A percentile compares a stretch with the other conserved stretches of the same genome.
Evolutionary conservation across 1,140 invertebrate genomes (phyloP).

Genomic region (Prorops nasuta): DNA sequence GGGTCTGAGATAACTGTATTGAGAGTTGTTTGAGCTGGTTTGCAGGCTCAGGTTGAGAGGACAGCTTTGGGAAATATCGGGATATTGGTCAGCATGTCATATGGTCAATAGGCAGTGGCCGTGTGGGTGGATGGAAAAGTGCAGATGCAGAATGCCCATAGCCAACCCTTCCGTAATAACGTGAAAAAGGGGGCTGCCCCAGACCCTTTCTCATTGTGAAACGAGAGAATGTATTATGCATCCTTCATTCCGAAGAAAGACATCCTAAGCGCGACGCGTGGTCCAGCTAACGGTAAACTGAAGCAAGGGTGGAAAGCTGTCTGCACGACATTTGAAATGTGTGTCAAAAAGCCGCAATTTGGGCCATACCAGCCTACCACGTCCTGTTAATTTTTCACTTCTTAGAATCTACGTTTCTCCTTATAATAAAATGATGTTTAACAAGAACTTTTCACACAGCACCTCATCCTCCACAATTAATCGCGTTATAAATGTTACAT

Average conservation of each 20-base stretch:
- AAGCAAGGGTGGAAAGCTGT: constrained; percentile 12
- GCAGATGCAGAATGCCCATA: constrained; percentile 43
- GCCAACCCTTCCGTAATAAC: constrained; percentile 55
- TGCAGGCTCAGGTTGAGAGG: constrained; percentile 27
- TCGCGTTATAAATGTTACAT: too few relatives aligned
- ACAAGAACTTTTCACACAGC: too few relatives aligned
- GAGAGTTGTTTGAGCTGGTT: too few relatives aligned
- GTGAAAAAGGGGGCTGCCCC: constrained; percentile 39
- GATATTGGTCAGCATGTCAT: constrained; percentile 58
- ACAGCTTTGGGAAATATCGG: constrained; percentile 23
- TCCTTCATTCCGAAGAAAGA: background rate
- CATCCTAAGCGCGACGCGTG: constrained; percentile 12
- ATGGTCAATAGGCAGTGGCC: constrained; percentile 50
- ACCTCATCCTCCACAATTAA: too few relatives aligned
- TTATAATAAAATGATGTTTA: too few relatives aligned
- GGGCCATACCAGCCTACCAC: constrained; percentile 11
- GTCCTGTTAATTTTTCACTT: too few relatives aligned
- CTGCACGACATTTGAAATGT: constrained; percentile 31
- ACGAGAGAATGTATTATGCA: constrained; percentile 39
- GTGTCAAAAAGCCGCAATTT: constrained; percentile 45
- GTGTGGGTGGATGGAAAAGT: constrained; percentile 40
- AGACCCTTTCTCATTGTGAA: constrained; percentile 35
- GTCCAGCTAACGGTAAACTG: constrained; percentile 43
- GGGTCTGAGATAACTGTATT: too few relatives aligned
- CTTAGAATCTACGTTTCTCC: too few relatives aligned